Evolutionary conservation across 2,888 invertebrate species (phyloP), one percentile per base, ranked within the genome.

Genomic region (Linnaemya vulpina): DNA sequence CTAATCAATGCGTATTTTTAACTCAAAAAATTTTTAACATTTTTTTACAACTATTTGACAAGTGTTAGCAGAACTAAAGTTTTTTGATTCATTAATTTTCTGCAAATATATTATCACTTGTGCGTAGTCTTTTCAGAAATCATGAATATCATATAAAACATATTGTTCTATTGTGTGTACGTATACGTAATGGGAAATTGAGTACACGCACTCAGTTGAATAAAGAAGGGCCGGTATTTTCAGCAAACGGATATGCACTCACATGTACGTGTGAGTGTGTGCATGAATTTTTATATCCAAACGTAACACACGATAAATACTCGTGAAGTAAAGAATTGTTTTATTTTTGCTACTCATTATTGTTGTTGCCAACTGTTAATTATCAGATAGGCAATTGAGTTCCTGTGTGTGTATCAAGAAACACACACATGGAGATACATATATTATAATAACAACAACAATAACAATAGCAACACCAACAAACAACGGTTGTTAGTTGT

Each of bases 141-240:
- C 5, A 30, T 30, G 30, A 30, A 30, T 3, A 30, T 5, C 5
- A 30, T 3, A 2, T 3, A 30, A 2, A 30, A 30, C 30, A 30
- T 3, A 30, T 22, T 9, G n/a, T n/a, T 22, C 40, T 51, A 55
- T 7, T 8, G 60, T 62, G 22, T 20, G 1, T 22, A 38, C 68
- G 49, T 77, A 68, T 68, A 77, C 58, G 60, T 68, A 13, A 68
- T 58, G 17, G 38, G 3, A 51, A 20, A 60, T 60, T 68, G 60
- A 22, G 38, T 60, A 30, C 25, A 65, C 65, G 55, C 55, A 43
- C 40, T 40, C n/a, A 30, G 1, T 58, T 58, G n/a, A 2, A 30
- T 1, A 15, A 25, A 58, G n/a, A 13, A 10, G 11, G n/a, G 1
- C 17, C 17, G 11, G 11, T 38, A 38, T 38, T 60, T 30, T 30